phyloP scores from a whole-genome alignment of 2,888 invertebrate genomes.

The Apeira syringaria region DNA sequence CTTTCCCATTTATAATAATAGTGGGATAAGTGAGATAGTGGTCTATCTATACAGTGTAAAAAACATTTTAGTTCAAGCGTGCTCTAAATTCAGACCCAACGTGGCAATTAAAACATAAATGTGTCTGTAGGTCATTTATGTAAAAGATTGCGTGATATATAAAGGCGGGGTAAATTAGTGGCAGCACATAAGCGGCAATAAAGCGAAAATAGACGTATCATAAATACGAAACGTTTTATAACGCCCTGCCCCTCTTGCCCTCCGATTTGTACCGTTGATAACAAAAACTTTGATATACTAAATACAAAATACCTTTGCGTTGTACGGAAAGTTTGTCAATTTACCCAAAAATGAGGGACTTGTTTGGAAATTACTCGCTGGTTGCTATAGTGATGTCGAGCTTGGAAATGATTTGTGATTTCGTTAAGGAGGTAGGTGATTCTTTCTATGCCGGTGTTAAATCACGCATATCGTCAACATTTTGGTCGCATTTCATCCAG shows the following conservation, averaged over 20 bases:
- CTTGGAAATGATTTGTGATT: conserved; percentile 21
- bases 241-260: conserved; percentile 45
- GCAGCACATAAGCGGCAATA: conserved; percentile 52
- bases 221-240: conserved; percentile 61
- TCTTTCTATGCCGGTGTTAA: conserved; percentile 12
- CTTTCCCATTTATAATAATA: too few relatives aligned
- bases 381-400: conserved; percentile 30
- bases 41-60: too few relatives aligned
- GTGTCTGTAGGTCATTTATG: conserved; percentile 42
- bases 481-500: too few relatives aligned
- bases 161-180: conserved; percentile 48
- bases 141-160: conserved; percentile 49
- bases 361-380: conserved; percentile 29
- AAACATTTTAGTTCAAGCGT: conserved; percentile 11
- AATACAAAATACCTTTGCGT: conserved; percentile 27
- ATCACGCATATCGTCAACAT: conserved; percentile 28
- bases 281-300: conserved; percentile 47
- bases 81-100: conserved; percentile 21
- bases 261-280: conserved; percentile 49
- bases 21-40: too few relatives aligned
- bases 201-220: conserved; percentile 58
- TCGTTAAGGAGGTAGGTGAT: conserved; percentile 18
- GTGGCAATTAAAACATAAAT: conserved; percentile 42
- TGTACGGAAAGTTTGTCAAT: conserved; percentile 35
- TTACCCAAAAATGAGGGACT: conserved; percentile 32